phyloP scores from a whole-genome alignment of 2,113 vertebrate genomes.

The Acanthisitta chloris region DNA sequence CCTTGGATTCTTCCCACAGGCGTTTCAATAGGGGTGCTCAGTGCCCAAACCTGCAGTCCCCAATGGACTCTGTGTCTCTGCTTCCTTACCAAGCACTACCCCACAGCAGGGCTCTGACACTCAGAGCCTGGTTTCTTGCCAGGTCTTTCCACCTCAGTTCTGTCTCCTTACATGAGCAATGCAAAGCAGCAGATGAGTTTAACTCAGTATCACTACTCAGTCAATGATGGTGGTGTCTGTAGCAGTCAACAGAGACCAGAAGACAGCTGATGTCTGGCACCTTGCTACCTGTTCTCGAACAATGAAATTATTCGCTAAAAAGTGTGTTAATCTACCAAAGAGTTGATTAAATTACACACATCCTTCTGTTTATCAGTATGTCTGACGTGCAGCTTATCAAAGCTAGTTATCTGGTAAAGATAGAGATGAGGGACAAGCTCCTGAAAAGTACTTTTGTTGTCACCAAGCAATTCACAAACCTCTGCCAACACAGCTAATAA shows the following conservation, averaged over 20 bases:
- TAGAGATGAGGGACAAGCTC: conserved; percentile 17
- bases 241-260: neutral
- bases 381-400: neutral
- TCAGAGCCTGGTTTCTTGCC: neutral
- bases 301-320: neutral
- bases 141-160: neutral
- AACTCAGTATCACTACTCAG: neutral
- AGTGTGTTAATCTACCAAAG: neutral
- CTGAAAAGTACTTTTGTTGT: neutral
- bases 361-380: neutral
- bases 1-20: neutral
- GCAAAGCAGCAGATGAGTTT: neutral
- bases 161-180: neutral
- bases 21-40: neutral
- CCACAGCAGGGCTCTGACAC: neutral
- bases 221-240: neutral
- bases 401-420: neutral
- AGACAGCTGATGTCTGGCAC: neutral
- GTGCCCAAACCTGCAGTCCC: neutral
- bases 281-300: neutral
- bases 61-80: neutral
- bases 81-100: neutral
- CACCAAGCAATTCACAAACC: neutral
- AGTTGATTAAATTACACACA: conserved; percentile 10
- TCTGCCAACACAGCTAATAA: neutral